Base-by-base conservation (phyloP, 2,797 vertebrate genomes). In the Sciurus carolinensis region DNA sequence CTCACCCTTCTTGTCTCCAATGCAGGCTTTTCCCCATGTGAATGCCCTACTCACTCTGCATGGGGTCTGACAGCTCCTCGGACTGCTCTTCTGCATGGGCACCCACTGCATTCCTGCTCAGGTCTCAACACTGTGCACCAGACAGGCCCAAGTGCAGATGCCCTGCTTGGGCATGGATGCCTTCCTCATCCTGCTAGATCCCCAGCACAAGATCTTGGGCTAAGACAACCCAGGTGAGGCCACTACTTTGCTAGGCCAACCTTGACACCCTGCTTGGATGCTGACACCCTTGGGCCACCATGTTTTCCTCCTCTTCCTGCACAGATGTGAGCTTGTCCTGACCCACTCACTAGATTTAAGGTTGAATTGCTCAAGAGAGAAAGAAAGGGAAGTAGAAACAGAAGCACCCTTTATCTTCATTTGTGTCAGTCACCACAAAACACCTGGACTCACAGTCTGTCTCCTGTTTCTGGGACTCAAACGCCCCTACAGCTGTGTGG, bases 11-110 rank as follows among this genome's bases (percentile, higher is more conserved):
- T 67, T 39, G 44, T 33, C 28, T 52, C 30, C 54, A 47, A 22
- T 12, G 20, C 30, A 7, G 15, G 67, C 39, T 39, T 14, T 67
- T 50, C 26, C 39, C 24, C 4, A 4, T 3, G 2, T 18, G 26
- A 11, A 36, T 15, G 13, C 33, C 15, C 22, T 59, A 13, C 4
- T 72, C 3, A 11, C 17, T 1, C 44, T 26, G 36, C 9, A 52
- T 1, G 3, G 52, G 12, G 13, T 33, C 59, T 28, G n/a, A 64
- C 15, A 59, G 24, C 77, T 57, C 17, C 17, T 17, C 22, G 4
- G 52, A 28, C 18, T 11, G 14, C 17, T 76, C 57, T 67, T 44
- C 15, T n/a, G 28, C 15, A 4, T 0, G 2, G 30, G 0, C 0
- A 1, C 7, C 8, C 39, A 11, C n/a, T 42, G 39, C 47, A 22